Conservation (phyloP, 2,888 invertebrate species). For the Dascillus cervinus region DNA sequence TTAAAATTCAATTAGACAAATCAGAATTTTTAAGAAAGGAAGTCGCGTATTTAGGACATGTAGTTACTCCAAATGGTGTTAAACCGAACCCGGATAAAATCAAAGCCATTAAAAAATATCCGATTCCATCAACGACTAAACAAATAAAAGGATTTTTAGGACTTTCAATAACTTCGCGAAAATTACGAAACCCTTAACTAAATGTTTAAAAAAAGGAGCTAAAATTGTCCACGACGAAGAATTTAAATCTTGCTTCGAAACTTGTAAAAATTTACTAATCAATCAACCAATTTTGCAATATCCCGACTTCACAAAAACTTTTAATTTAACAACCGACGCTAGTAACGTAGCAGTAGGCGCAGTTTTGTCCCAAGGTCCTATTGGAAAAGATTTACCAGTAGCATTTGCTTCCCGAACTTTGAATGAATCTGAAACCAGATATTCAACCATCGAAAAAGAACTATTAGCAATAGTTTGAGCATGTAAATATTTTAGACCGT, state of each 20-base stretch:
- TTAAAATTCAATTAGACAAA: slow-evolving; percentile 17
- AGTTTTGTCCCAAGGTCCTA: slow-evolving; percentile 11
- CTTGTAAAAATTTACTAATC: slow-evolving; percentile 4
- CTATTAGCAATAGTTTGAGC: slow-evolving; percentile 25
- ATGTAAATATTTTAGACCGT: slow-evolving; percentile 23
- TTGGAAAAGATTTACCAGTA: slow-evolving; percentile 9
- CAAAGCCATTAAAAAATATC: slow-evolving; percentile 8
- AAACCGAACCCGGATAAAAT: slow-evolving; percentile 10
- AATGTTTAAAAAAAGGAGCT: slow-evolving; percentile 10
- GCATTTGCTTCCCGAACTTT: slow-evolving; percentile 10
- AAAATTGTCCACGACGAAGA: slow-evolving; percentile 4
- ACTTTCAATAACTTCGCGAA: slow-evolving; percentile 9
- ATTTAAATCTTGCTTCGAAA: slow-evolving; percentile 5
- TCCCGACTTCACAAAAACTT: slow-evolving; percentile 13
- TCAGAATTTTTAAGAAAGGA: slow-evolving; percentile 5
- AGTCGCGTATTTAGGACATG: slow-evolving; percentile 8
- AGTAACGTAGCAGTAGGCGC: slow-evolving; percentile 10
- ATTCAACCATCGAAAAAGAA: slow-evolving; percentile 24
- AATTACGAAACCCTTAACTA: slow-evolving; percentile 13
- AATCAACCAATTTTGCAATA: slow-evolving; percentile 14
- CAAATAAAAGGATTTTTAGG: slow-evolving; percentile 8
- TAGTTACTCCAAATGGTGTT: slow-evolving; percentile 8
- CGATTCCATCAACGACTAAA: slow-evolving; percentile 7
- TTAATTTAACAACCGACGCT: slow-evolving; percentile 15
- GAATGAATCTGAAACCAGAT: slow-evolving; percentile 7